Evolutionary conservation across 2,888 invertebrate species (phyloP).

Genomic region (Gryllus longicercus): DNA sequence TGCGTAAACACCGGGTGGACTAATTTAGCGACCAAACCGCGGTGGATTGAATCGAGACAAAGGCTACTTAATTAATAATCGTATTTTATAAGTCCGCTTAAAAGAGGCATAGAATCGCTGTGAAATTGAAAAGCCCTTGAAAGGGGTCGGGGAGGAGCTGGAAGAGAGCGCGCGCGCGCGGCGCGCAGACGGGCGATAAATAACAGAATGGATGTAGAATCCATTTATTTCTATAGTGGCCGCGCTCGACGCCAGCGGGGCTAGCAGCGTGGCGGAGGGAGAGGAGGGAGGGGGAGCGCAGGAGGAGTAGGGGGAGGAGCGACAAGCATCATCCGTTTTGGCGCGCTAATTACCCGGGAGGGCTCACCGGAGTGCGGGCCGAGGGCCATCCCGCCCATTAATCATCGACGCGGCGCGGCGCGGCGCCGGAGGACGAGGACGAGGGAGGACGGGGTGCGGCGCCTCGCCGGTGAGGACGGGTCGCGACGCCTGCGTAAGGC

Average conservation of each 20-base stretch:
- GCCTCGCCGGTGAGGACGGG: too few relatives aligned
- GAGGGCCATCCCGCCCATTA: not conserved
- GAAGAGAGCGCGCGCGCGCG: not conserved
- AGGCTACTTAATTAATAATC: not conserved
- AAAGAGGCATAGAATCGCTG: not conserved
- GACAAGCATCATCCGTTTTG: conserved; percentile 1
- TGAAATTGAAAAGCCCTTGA: not conserved
- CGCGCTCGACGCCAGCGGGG: not conserved
- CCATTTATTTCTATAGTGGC: not conserved
- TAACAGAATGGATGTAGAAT: not conserved
- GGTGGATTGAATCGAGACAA: not conserved
- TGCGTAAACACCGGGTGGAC: too few relatives aligned
- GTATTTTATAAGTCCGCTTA: not conserved
- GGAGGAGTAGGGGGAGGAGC: not conserved
- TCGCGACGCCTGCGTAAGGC: too few relatives aligned
- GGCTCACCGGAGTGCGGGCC: not conserved
- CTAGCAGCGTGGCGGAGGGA: not conserved
- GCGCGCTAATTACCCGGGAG: not conserved
- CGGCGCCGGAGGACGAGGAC: too few relatives aligned
- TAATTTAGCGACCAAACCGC: too few relatives aligned
- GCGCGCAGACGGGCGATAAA: not conserved
- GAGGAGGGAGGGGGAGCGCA: not conserved
- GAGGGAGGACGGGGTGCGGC: too few relatives aligned
- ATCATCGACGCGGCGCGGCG: not conserved
- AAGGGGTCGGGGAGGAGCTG: not conserved